These are phyloP conservation scores for Indicator indicator DNA, from an alignment of 2,113 vertebrate genomes.

Conservation along the genomic window DNA sequence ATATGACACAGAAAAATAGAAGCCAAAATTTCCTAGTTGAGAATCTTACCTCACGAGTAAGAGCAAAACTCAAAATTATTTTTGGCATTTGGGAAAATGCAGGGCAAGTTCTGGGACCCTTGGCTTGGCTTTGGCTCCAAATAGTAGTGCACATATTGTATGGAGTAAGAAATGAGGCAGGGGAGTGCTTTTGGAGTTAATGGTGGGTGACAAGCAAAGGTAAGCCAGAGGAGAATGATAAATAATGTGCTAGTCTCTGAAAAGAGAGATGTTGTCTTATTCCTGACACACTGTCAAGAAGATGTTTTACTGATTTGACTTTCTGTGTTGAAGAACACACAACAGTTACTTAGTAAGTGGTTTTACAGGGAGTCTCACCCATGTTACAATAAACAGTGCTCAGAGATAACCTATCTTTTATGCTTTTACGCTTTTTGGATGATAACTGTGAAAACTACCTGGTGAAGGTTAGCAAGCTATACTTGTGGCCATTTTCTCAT, in stretches of 20 bases:
- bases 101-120: neutral
- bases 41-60: neutral
- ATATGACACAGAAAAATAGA: neutral
- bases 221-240: slow-evolving; percentile 61
- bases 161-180: neutral
- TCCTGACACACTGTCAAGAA: slow-evolving; percentile 74
- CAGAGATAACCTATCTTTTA: slow-evolving; percentile 76
- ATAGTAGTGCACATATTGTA: neutral
- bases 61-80: neutral
- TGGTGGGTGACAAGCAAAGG: neutral
- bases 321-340: slow-evolving; percentile 67
- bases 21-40: neutral
- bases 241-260: slow-evolving; percentile 66
- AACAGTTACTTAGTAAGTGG: slow-evolving; percentile 77
- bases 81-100: neutral
- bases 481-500: slow-evolving; percentile 81
- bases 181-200: neutral
- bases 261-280: slow-evolving; percentile 68
- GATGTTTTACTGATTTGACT: slow-evolving; percentile 76
- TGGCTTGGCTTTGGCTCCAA: neutral
- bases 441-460: slow-evolving; percentile 84
- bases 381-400: slow-evolving; percentile 75
- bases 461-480: slow-evolving; percentile 73
- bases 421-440: slow-evolving; percentile 76
- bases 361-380: slow-evolving; percentile 75